Evolutionary conservation across 2,888 invertebrate species (phyloP), one percentile per base, ranked within the genome.

Genomic region (Protophormia terraenovae): DNA sequence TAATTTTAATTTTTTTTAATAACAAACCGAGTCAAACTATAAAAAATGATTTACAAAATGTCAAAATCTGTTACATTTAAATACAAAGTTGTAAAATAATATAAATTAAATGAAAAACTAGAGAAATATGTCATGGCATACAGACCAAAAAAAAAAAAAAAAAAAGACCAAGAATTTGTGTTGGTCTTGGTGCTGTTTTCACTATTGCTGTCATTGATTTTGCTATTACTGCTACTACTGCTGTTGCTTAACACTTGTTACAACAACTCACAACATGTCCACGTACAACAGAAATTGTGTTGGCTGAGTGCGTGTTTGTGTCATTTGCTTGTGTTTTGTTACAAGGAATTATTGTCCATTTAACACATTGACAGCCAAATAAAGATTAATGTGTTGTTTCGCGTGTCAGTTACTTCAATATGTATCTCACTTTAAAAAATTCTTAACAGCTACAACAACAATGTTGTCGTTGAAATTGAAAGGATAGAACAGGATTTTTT

Each of bases 361-460:
- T 87, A 87, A 83, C 87, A 87, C 87, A 87, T 87, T 87, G 87
- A 86, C 87, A 87, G 82, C 69, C 82, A 87, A 87, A 87, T 87
- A 87, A 87, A 86, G 87, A 87, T 87, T 87, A 87, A 87, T 87
- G 86, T 72, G 58, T 66, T 78, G 60, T 78, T 69, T 35, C 41
- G 19, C 66, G 58, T 64, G 75, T 45, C 77, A 77, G 55, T 58
- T 32, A 45, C 45, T 67, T 77, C 41, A 45, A 67, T 77, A 58
- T 58, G 67, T 47, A 58, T 58, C 7, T 5, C 16, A 19, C 41
- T n/a, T n/a, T n/a, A 47, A 47, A 16, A 8, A 19, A 8, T 47
- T 47, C n/a, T 2, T 5, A 41, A 41, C 41, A 14, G 5, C 41
- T 14, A 41, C 10, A 41, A 41, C 41, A 12, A 41, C 3, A n/a